A percentile compares a stretch with the other conserved stretches of the same genome.
Conservation (phyloP, 35 echinoderm and acorn worm genomes). For the Nesometra sesokonis region DNA sequence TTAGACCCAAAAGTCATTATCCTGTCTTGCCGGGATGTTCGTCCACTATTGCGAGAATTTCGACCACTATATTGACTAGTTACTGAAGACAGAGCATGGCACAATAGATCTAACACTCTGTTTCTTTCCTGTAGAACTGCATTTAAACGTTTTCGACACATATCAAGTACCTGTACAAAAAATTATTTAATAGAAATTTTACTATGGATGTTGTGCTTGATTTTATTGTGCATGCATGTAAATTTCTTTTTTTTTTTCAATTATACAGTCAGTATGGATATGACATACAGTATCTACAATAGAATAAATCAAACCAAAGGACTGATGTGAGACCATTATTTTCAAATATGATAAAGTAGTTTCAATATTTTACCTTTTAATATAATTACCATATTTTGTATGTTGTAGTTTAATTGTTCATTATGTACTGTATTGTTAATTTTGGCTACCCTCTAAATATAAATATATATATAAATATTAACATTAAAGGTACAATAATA, state of each 20-base stretch:
- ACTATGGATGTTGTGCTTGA: too few relatives aligned
- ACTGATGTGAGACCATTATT: too few relatives aligned
- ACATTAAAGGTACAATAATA: too few relatives aligned
- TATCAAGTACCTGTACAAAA: slow-evolving; percentile 60
- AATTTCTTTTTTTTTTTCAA: background rate
- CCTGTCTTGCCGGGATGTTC: slow-evolving; percentile 46
- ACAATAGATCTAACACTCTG: slow-evolving; percentile 89
- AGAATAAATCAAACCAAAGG: too few relatives aligned
- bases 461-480: too few relatives aligned
- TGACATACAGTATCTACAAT: background rate
- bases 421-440: too few relatives aligned
- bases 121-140: slow-evolving; percentile 94
- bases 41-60: slow-evolving; percentile 65
- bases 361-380: too few relatives aligned
- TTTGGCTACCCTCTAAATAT: too few relatives aligned
- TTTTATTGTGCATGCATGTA: too few relatives aligned
- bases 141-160: slow-evolving; percentile 63
- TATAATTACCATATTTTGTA: too few relatives aligned
- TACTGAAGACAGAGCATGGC: slow-evolving; percentile 88
- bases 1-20: slow-evolving; percentile 81
- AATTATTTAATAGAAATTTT: background rate
- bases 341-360: too few relatives aligned
- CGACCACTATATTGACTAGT: slow-evolving; percentile 43
- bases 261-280: background rate
- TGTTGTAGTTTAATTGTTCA: too few relatives aligned